A percentile compares a stretch with the other conserved stretches of the same genome.
phyloP scores from a whole-genome alignment of 2,113 vertebrate species.

The Xiphias gladius region DNA sequence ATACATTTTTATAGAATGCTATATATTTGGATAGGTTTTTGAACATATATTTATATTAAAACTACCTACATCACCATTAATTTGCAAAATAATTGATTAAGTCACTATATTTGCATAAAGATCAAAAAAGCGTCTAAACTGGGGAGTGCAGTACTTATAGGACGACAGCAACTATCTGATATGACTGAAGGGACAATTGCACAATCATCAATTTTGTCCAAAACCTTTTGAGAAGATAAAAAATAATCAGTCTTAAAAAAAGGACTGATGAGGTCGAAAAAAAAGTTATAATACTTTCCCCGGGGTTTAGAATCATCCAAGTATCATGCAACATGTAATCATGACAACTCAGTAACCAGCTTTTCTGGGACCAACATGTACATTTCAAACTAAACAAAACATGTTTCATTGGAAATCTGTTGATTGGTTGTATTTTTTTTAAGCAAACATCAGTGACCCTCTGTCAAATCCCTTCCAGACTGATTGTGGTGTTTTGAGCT shows the following conservation, averaged over 20 bases:
- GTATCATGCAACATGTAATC: neutral
- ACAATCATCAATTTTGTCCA: neutral
- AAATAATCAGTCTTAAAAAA: neutral
- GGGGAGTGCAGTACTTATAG: neutral
- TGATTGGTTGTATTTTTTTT: slow-evolving; percentile 3
- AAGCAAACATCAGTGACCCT: neutral
- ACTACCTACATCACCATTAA: neutral
- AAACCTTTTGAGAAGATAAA: neutral
- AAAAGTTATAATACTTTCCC: neutral
- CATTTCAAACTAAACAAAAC: neutral
- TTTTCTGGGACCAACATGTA: no score
- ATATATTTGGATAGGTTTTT: no score
- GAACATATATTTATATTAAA: neutral
- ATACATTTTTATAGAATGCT: neutral
- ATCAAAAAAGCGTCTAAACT: neutral
- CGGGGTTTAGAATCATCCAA: neutral
- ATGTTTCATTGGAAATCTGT: neutral
- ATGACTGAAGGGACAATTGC: neutral
- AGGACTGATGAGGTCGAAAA: neutral
- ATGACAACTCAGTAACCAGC: neutral
- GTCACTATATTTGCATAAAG: neutral
- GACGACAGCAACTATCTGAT: neutral
- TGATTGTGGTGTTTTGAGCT: slow-evolving; percentile 12
- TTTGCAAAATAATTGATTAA: neutral
- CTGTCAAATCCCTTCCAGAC: neutral